Percentiles rank a stretch among this genome's conserved stretches.
These are phyloP conservation scores for Parapristionchus giblindavisi DNA, from an alignment of 2,888 invertebrate species.

Conservation along the genomic window DNA sequence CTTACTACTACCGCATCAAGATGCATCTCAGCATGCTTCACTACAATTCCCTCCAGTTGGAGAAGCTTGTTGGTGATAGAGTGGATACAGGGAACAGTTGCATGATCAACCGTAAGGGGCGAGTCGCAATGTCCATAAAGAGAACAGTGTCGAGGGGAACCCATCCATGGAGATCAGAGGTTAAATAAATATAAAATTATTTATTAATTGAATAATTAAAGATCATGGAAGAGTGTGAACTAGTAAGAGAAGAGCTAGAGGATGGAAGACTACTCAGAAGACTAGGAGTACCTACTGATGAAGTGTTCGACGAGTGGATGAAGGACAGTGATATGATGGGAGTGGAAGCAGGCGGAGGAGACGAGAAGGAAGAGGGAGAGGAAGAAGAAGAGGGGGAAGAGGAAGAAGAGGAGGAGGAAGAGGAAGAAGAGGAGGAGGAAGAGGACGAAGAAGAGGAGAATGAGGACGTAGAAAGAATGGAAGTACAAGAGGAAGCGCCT, in stretches of 20 bases:
- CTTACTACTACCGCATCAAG: background rate
- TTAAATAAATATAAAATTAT: background rate
- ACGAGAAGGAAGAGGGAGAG: background rate
- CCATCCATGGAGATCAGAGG: background rate
- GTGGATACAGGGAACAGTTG: background rate
- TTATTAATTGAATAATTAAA: background rate
- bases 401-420: background rate
- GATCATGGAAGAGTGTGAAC: background rate
- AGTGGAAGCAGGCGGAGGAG: background rate
- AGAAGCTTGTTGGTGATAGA: background rate
- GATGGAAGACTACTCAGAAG: background rate
- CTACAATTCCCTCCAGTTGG: background rate
- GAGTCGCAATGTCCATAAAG: background rate
- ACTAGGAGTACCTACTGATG: background rate
- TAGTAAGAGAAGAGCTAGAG: background rate
- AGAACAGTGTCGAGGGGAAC: background rate
- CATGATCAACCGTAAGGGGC: background rate
- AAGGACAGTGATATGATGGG: background rate
- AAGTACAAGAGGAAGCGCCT: no score
- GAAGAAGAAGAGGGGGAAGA: slow-evolving; percentile 1
- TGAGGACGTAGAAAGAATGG: no score
- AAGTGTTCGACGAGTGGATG: background rate
- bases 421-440: no score
- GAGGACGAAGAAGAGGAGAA: no score
- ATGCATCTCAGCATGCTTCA: background rate